Evolutionary conservation across 2,113 vertebrate species (phyloP).

Genomic region (Cygnus atratus): DNA sequence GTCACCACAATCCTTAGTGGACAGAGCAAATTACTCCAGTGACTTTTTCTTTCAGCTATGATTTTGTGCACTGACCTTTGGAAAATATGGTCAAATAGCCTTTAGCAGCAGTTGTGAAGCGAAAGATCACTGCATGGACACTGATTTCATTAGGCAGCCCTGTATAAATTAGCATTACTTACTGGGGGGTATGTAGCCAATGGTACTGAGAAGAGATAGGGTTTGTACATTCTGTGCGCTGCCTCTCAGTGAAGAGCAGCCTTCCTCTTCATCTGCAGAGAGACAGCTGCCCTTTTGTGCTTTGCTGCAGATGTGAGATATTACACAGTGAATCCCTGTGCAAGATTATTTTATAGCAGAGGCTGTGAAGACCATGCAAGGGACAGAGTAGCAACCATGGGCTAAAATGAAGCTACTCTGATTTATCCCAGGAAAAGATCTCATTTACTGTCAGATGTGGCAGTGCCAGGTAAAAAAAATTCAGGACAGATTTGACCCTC

Average conservation of each 20-base stretch:
- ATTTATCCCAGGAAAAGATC: neutral
- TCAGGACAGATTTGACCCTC: neutral
- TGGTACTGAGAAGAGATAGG: neutral
- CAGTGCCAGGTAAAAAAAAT: neutral
- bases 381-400: neutral
- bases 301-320: neutral
- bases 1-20: neutral
- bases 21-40: neutral
- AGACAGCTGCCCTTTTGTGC: neutral
- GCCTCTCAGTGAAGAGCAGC: neutral
- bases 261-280: neutral
- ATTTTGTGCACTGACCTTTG: constrained; percentile 13
- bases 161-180: constrained; percentile 46
- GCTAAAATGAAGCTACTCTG: neutral
- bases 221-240: neutral
- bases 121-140: neutral
- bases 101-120: constrained; percentile 20
- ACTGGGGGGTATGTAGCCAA: neutral
- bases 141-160: constrained; percentile 24
- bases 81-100: constrained; percentile 31
- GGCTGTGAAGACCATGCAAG: neutral
- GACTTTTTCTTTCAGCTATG: neutral
- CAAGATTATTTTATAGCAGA: neutral
- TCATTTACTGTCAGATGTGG: neutral
- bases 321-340: neutral